phyloP scores from a whole-genome alignment of 2,797 vertebrate genomes.

The Adelosebastes latens region DNA sequence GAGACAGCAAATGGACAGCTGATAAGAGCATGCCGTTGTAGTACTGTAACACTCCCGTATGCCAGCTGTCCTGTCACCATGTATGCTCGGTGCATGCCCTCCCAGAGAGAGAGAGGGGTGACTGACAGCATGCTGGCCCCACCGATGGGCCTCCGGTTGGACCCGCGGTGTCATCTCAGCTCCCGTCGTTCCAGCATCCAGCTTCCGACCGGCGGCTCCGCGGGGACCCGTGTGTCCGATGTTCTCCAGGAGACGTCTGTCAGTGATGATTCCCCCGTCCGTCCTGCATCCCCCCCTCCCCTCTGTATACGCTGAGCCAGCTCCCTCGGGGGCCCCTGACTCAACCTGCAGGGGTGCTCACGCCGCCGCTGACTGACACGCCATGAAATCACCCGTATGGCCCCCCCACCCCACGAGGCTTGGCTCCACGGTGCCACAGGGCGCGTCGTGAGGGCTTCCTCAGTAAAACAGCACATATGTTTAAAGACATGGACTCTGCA shows the following conservation, averaged over 20 bases:
- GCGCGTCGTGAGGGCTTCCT: conserved; percentile 12
- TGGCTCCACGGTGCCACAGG: background rate
- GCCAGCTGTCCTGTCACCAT: conserved; percentile 28
- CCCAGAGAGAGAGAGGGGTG: conserved; percentile 12
- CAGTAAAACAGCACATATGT: conserved; percentile 45
- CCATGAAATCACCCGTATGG: conserved; percentile 44
- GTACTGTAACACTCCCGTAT: conserved; percentile 23
- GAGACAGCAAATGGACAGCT: conserved; percentile 37
- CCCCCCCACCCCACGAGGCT: background rate
- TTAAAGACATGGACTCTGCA: conserved; percentile 24
- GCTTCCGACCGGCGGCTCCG: background rate
- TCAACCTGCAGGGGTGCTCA: conserved; percentile 19
- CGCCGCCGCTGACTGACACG: conserved; percentile 25
- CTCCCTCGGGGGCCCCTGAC: background rate
- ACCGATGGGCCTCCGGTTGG: background rate
- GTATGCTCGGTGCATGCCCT: conserved; percentile 11
- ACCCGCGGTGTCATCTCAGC: conserved; percentile 6
- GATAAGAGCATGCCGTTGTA: conserved; percentile 14
- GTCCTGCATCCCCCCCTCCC: background rate
- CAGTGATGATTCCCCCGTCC: conserved; percentile 15
- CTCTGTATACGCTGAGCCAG: background rate
- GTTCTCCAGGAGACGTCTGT: conserved; percentile 21
- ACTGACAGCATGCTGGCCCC: conserved; percentile 34
- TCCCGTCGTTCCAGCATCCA: background rate
- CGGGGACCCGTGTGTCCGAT: conserved; percentile 1